Percentiles rank a stretch among this genome's conserved stretches.
Evolutionary conservation across 2,113 vertebrate species (phyloP).

Genomic region (Podarcis cretensis): DNA sequence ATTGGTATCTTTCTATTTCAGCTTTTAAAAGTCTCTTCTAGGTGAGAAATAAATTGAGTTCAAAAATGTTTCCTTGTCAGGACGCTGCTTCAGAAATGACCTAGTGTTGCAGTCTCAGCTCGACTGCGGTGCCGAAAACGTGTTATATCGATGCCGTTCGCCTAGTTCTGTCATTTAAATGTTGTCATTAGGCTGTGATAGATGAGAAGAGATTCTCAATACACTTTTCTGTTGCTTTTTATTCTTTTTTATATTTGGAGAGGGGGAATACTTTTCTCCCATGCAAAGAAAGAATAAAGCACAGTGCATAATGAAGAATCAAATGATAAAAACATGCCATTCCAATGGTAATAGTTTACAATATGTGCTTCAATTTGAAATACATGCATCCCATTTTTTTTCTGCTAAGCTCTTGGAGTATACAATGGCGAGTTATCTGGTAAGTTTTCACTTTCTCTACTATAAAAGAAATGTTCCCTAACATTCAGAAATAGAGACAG

Average conservation of each 20-base stretch:
- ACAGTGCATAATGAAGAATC: background rate
- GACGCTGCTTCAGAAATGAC: slow-evolving; percentile 63
- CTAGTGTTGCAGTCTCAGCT: slow-evolving; percentile 52
- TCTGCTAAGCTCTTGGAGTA: too few species aligned
- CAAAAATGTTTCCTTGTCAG: slow-evolving; percentile 66
- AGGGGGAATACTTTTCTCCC: background rate
- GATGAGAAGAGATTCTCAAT: slow-evolving; percentile 46
- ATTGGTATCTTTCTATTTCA: slow-evolving; percentile 18
- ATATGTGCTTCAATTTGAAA: background rate
- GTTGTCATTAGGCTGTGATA: slow-evolving; percentile 54
- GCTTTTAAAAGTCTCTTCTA: slow-evolving; percentile 51
- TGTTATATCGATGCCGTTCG: slow-evolving; percentile 36
- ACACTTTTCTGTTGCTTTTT: background rate
- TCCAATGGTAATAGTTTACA: background rate
- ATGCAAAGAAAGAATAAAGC: slow-evolving; percentile 8
- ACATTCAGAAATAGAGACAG: background rate
- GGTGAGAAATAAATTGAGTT: slow-evolving; percentile 72
- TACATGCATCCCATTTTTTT: background rate
- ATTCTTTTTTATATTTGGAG: background rate
- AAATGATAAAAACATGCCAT: background rate
- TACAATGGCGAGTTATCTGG: too few species aligned
- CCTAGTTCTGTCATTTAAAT: slow-evolving; percentile 59
- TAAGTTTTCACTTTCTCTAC: background rate
- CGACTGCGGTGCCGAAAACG: slow-evolving; percentile 29
- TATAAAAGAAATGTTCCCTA: background rate